phyloP scores from a whole-genome alignment of 2,113 vertebrate genomes.

The Andinoacara biseriatus region DNA sequence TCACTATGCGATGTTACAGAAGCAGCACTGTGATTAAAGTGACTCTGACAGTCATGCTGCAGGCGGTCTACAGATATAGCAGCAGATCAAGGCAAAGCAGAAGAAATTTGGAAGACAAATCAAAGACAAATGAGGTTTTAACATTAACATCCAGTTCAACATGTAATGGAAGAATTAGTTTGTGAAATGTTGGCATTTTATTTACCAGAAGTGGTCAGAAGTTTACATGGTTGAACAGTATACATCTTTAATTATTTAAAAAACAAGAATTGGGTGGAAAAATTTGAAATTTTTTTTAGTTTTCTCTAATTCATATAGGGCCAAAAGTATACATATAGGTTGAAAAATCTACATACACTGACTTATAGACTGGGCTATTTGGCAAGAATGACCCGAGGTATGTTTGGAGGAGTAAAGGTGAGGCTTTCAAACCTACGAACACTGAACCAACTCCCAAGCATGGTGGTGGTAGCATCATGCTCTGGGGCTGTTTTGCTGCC shows the following conservation, averaged over 20 bases:
- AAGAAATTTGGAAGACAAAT: constrained; percentile 48
- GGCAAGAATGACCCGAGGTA: not conserved
- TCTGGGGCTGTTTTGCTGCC: too few relatives aligned
- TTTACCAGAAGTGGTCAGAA: not conserved
- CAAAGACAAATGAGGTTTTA: constrained; percentile 47
- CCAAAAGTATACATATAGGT: not conserved
- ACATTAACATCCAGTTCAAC: constrained; percentile 1
- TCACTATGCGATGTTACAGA: constrained; percentile 55
- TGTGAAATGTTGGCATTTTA: not conserved
- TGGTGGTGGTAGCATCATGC: too few relatives aligned
- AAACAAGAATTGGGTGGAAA: not conserved
- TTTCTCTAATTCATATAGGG: not conserved
- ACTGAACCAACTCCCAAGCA: too few relatives aligned
- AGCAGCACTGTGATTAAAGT: constrained; percentile 61
- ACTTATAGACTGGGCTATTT: not conserved
- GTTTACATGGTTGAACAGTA: not conserved
- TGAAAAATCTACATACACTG: not conserved
- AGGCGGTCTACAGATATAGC: constrained; percentile 68
- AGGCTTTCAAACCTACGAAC: not conserved
- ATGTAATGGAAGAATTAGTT: not conserved
- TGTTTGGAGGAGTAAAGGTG: not conserved
- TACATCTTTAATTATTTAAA: not conserved
- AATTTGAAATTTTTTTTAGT: not conserved
- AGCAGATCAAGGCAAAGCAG: constrained; percentile 28
- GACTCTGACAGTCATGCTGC: constrained; percentile 65